These are phyloP conservation scores for Ophioninae sp. DNA, from an alignment of 2,888 invertebrate genomes.

Conservation along the genomic window DNA sequence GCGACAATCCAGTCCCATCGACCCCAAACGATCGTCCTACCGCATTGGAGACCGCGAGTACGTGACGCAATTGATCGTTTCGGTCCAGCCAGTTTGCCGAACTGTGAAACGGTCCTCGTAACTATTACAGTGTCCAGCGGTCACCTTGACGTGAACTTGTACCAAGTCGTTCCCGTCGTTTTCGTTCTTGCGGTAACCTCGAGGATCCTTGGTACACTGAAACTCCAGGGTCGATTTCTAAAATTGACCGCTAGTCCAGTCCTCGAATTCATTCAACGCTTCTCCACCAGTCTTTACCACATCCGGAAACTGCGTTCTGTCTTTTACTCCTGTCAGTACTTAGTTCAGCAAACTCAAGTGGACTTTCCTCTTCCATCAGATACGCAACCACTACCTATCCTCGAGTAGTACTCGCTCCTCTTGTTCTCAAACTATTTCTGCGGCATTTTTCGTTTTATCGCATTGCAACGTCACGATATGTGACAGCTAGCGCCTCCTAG, in stretches of 20 bases:
- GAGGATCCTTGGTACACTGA: conserved; percentile 54
- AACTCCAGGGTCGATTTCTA: conserved; percentile 75
- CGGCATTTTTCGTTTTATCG: conserved; percentile 37
- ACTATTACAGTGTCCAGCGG: conserved; percentile 30
- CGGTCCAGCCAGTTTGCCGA: conserved; percentile 47
- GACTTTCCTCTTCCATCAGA: conserved; percentile 66
- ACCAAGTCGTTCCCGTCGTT: conserved; percentile 42
- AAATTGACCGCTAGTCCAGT: conserved; percentile 74
- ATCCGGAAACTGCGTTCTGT: conserved; percentile 36
- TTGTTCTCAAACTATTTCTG: conserved; percentile 50
- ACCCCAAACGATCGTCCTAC: conserved; percentile 50
- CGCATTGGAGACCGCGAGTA: conserved; percentile 48
- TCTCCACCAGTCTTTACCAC: conserved; percentile 16
- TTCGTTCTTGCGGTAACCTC: conserved; percentile 26
- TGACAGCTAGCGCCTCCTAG: conserved; percentile 48
- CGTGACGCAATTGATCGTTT: conserved; percentile 61
- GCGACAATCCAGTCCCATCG: conserved; percentile 53
- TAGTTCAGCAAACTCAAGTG: conserved; percentile 17
- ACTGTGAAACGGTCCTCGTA: conserved; percentile 42
- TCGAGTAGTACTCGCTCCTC: conserved; percentile 58
- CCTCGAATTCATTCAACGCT: conserved; percentile 73
- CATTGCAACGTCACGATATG: conserved; percentile 34
- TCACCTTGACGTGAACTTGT: conserved; percentile 23
- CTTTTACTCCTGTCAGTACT: conserved; percentile 36
- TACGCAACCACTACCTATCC: conserved; percentile 65